A percentile compares a stretch with the other conserved stretches of the same genome.
phyloP scores from a whole-genome alignment of 2,888 invertebrate genomes.

The Drosophila ustulata region DNA sequence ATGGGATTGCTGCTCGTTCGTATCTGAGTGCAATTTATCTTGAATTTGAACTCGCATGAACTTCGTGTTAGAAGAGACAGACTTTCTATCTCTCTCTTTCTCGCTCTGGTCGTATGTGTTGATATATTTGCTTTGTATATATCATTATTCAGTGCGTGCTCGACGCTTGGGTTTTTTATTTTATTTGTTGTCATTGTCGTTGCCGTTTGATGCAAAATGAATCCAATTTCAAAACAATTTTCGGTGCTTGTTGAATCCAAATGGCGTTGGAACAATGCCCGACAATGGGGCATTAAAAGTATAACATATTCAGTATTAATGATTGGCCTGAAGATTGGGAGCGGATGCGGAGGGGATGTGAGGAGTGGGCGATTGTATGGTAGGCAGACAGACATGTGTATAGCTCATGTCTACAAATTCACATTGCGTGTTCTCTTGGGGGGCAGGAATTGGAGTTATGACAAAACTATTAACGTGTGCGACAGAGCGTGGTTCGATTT shows the following conservation, averaged over 20 bases:
- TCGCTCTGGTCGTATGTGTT: conserved; percentile 13
- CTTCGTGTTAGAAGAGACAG: conserved; percentile 29
- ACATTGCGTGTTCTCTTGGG: conserved; percentile 57
- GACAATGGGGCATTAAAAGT: conserved; percentile 42
- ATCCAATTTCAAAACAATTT: conserved; percentile 55
- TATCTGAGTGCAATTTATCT: conserved; percentile 48
- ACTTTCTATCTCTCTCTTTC: not conserved
- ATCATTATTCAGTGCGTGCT: conserved; percentile 73
- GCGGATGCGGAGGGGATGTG: conserved; percentile 24
- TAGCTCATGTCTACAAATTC: conserved; percentile 52
- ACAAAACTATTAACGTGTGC: conserved; percentile 73
- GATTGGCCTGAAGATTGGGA: conserved; percentile 10
- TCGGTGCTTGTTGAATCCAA: conserved; percentile 61
- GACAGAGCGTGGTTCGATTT: conserved; percentile 58
- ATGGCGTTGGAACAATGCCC: conserved; percentile 46
- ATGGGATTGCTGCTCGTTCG: conserved; percentile 14
- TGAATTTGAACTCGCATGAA: conserved; percentile 40
- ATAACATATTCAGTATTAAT: conserved; percentile 44
- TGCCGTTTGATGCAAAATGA: conserved; percentile 55
- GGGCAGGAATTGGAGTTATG: conserved; percentile 43
- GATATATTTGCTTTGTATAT: conserved; percentile 34
- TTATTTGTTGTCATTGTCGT: conserved; percentile 20
- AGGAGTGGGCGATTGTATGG: not conserved
- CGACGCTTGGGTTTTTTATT: conserved; percentile 27
- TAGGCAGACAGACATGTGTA: conserved; percentile 32